Base-by-base conservation (phyloP, 1,140 invertebrate genomes). In the Latrodectus geometricus region DNA sequence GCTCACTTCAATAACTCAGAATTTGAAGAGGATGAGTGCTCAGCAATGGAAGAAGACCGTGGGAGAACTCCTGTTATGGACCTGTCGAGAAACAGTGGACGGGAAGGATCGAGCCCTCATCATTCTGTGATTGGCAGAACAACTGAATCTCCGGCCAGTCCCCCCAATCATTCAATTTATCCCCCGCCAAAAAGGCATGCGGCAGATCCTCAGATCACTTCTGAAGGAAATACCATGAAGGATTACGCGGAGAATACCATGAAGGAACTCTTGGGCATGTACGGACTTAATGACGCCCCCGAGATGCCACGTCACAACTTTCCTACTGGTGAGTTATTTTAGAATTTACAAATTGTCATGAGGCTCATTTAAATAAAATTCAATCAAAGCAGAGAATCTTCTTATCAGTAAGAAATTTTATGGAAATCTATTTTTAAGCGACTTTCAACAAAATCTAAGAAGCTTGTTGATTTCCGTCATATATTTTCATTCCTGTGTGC, bases 221-320 rank as follows among this genome's bases (percentile, higher is more conserved):
- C 76, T 66, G 91, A 91, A 5, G 91, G 91, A 75, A 91, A 91
- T 69, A 91, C 91, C 49, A 92, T 95, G 90, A 92, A 93, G 88
- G 94, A 95, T 89, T 95, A 94, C 90, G 94, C 94, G 8, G 94
- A 95, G 91, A 94, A 93, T 79, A 95, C 94, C 4, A 95, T 95
- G 94, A 94, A 95, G 87, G 94, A 95, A 90, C 90, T 95, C 54
- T 90, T 95, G 20, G 93, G 94, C 17, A 94, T 95, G 88, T 95
- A 95, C 89, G 94, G 94, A 54, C 90, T 94, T 50, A 91, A 91
- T 54, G 92, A 93, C 89, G 89, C 92, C 81, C 90, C 91, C 17
- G 92, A 92, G 85, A 88, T 92, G 86, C 92, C 91, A 50, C 90
- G 91, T 77, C 90, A 90, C 61, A 92, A 91, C 89, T 92, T 92